phyloP scores from a whole-genome alignment of 2,888 invertebrate species.

The Sericinus montela region DNA sequence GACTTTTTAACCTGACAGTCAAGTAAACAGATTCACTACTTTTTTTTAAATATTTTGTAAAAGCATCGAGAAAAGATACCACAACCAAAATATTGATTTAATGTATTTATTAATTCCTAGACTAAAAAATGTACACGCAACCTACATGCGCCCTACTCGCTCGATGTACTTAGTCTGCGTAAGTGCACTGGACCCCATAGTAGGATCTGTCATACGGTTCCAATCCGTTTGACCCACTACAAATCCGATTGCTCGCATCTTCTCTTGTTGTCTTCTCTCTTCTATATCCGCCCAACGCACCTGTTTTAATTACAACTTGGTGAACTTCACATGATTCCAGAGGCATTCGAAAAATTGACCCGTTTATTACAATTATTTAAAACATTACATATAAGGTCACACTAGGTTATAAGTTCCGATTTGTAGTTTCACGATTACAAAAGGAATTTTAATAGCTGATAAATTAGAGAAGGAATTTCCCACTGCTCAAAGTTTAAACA shows the following conservation, averaged over 20 bases:
- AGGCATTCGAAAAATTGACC: constrained; percentile 37
- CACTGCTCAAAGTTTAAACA: too few relatives aligned
- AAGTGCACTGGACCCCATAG: constrained; percentile 91
- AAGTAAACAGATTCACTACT: too few relatives aligned
- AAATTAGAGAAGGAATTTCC: too few relatives aligned
- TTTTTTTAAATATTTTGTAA: too few relatives aligned
- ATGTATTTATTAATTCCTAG: too few relatives aligned
- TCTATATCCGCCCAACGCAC: constrained; percentile 99
- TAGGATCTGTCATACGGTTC: constrained; percentile 96
- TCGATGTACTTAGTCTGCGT: constrained; percentile 97
- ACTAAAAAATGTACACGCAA: constrained; percentile 17
- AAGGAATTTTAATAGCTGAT: too few relatives aligned
- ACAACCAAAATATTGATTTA: too few relatives aligned
- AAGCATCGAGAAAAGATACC: too few relatives aligned
- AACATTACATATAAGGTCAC: not conserved
- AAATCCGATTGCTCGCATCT: constrained; percentile 96
- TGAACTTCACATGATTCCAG: constrained; percentile 37
- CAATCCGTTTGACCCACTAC: constrained; percentile 98
- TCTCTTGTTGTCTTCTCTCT: constrained; percentile 93
- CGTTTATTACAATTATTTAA: constrained; percentile 3
- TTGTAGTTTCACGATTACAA: too few relatives aligned
- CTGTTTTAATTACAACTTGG: constrained; percentile 80
- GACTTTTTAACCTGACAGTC: too few relatives aligned
- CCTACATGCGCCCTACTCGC: constrained; percentile 52
- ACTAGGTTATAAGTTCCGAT: not conserved